Evolutionary conservation across 2,113 vertebrate species (phyloP).

Genomic region (Harpagus bidentatus): DNA sequence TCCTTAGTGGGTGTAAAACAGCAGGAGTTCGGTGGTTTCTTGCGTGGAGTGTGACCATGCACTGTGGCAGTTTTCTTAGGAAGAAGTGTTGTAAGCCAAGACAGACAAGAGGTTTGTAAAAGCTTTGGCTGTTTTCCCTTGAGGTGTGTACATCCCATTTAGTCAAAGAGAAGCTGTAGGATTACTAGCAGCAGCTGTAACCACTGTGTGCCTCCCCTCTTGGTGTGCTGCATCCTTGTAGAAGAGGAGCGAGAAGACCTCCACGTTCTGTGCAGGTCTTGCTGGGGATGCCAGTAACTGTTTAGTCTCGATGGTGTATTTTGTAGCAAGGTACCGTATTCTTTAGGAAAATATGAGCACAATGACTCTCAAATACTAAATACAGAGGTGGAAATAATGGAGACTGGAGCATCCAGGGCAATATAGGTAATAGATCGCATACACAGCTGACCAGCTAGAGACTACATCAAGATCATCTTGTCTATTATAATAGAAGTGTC

Average conservation of each 20-base stretch:
- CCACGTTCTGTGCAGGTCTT: neutral
- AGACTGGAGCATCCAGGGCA: neutral
- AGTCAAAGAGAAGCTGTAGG: neutral
- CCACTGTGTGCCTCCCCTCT: too few relatives aligned
- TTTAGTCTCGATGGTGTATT: neutral
- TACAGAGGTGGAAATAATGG: neutral
- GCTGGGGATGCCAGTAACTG: neutral
- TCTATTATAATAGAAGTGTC: neutral
- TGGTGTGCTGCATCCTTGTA: neutral
- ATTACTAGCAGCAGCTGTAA: neutral
- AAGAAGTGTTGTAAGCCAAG: neutral
- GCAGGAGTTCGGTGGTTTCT: neutral
- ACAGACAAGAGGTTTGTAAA: neutral
- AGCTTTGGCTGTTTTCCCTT: neutral
- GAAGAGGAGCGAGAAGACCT: neutral
- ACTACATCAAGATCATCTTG: neutral
- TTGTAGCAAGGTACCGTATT: neutral
- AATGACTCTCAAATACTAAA: neutral
- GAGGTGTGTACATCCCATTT: neutral
- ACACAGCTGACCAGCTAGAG: neutral
- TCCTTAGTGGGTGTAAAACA: neutral
- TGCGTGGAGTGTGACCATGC: neutral
- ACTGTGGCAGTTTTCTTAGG: neutral
- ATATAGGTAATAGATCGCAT: neutral
- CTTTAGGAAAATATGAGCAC: neutral